phyloP scores from a whole-genome alignment of 2,113 vertebrate species.

The Scortum barcoo region DNA sequence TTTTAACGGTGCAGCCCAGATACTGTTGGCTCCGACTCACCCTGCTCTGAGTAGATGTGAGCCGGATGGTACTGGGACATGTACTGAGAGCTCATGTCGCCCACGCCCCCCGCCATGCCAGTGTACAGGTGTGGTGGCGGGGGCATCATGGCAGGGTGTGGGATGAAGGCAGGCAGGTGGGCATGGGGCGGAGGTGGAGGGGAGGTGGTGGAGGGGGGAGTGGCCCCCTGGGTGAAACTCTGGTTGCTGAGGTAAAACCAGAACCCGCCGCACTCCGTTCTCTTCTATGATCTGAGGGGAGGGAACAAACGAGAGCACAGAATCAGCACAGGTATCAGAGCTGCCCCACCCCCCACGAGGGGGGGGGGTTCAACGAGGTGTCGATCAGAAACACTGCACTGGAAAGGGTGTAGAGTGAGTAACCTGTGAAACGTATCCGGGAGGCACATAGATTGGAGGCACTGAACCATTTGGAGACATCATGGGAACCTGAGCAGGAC shows the following conservation, averaged over 20 bases:
- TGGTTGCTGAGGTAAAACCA: slow-evolving; percentile 98
- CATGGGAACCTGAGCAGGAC: slow-evolving; percentile 99
- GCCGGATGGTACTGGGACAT: slow-evolving; percentile 95
- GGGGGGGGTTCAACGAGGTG: not conserved
- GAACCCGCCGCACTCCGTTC: slow-evolving; percentile 95
- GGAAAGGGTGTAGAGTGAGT: slow-evolving; percentile 33
- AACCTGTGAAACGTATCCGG: slow-evolving; percentile 99
- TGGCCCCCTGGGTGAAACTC: slow-evolving; percentile 96
- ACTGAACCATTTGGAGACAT: slow-evolving; percentile 99
- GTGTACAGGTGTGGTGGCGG: slow-evolving; percentile 93
- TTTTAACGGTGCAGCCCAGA: slow-evolving; percentile 1
- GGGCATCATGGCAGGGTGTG: slow-evolving; percentile 94
- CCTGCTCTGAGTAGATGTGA: slow-evolving; percentile 94
- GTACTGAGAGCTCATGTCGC: slow-evolving; percentile 93
- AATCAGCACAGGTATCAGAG: slow-evolving; percentile 12
- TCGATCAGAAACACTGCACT: not conserved
- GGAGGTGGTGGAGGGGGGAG: slow-evolving; percentile 92
- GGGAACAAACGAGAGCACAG: not conserved
- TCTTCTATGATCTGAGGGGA: slow-evolving; percentile 94
- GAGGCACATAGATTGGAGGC: slow-evolving; percentile 99
- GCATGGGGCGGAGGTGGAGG: slow-evolving; percentile 92
- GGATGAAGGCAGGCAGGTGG: slow-evolving; percentile 94
- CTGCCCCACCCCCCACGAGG: too few species aligned
- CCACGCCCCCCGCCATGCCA: slow-evolving; percentile 88
- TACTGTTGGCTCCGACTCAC: slow-evolving; percentile 80